Percentiles rank a stretch among this genome's conserved stretches.
These are phyloP conservation scores for Puma concolor DNA, from an alignment of 2,113 vertebrate genomes.

Conservation along the genomic window DNA sequence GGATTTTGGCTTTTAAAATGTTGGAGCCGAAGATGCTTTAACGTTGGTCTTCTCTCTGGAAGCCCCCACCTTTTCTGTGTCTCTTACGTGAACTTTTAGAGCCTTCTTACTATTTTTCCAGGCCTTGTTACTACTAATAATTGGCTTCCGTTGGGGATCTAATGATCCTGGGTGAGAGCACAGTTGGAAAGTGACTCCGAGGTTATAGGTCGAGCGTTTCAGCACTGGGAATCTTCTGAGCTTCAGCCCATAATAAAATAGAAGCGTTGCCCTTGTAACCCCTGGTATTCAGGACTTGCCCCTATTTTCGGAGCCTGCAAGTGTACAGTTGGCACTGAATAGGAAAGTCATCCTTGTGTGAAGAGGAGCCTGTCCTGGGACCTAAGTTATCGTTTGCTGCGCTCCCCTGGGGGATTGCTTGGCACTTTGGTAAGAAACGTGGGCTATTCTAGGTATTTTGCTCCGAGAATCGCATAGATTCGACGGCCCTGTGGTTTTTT, in stretches of 20 bases:
- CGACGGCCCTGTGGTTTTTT: neutral
- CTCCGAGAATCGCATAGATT: neutral
- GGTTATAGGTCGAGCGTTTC: conserved; percentile 60
- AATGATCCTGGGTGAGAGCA: conserved; percentile 49
- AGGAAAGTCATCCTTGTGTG: conserved; percentile 32
- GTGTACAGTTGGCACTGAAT: conserved; percentile 61
- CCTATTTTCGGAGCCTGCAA: conserved; percentile 57
- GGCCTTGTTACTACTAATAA: conserved; percentile 38
- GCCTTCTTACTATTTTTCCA: neutral
- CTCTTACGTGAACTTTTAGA: conserved; percentile 59
- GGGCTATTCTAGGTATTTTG: neutral
- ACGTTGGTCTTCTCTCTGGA: neutral
- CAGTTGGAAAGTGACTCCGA: conserved; percentile 60
- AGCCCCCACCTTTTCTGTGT: neutral
- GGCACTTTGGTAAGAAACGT: neutral
- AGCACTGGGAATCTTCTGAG: neutral
- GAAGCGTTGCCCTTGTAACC: conserved; percentile 9
- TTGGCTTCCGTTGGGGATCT: conserved; percentile 44
- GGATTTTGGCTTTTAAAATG: neutral
- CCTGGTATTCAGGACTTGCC: conserved; percentile 18
- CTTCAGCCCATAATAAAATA: neutral
- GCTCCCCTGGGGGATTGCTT: conserved; percentile 27
- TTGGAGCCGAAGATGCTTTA: neutral
- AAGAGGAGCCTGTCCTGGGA: conserved; percentile 27
- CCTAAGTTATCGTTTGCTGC: conserved; percentile 19